Evolutionary conservation across 2,113 vertebrate species (phyloP).

Genomic region (Semicossyphus pulcher): DNA sequence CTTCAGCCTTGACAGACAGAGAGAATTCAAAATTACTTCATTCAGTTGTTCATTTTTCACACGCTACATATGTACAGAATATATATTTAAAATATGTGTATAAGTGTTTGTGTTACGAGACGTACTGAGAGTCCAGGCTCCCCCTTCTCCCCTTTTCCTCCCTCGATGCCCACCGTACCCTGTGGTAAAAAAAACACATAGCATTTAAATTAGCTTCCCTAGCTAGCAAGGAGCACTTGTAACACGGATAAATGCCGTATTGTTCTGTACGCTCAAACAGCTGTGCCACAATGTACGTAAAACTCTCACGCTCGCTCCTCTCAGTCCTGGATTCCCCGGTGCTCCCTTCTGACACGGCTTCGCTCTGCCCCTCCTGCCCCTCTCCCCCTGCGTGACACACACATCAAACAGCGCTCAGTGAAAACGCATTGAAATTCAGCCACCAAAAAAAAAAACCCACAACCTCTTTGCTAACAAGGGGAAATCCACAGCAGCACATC

Average conservation of each 20-base stretch:
- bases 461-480: not conserved
- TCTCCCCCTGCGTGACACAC: slow-evolving; percentile 80
- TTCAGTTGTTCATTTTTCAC: not conserved
- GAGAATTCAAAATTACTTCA: slow-evolving; percentile 12
- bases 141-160: slow-evolving; percentile 89
- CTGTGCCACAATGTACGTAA: not conserved
- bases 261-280: no score
- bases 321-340: slow-evolving; percentile 79
- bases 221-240: no score
- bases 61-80: no score
- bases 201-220: no score
- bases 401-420: no score
- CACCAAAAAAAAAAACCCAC: no score
- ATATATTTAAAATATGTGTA: not conserved
- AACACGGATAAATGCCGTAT: no score
- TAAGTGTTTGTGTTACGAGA: slow-evolving; percentile 1
- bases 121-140: slow-evolving; percentile 85
- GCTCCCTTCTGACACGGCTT: slow-evolving; percentile 81
- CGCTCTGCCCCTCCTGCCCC: slow-evolving; percentile 84
- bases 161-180: slow-evolving; percentile 83
- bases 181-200: slow-evolving; percentile 59
- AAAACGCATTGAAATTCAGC: slow-evolving; percentile 1
- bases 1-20: slow-evolving; percentile 82
- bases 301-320: slow-evolving; percentile 83
- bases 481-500: not conserved